Evolutionary conservation across 2,113 vertebrate species (phyloP), one percentile per base, ranked within the genome.

Genomic region (Psephotus haematonotus): DNA sequence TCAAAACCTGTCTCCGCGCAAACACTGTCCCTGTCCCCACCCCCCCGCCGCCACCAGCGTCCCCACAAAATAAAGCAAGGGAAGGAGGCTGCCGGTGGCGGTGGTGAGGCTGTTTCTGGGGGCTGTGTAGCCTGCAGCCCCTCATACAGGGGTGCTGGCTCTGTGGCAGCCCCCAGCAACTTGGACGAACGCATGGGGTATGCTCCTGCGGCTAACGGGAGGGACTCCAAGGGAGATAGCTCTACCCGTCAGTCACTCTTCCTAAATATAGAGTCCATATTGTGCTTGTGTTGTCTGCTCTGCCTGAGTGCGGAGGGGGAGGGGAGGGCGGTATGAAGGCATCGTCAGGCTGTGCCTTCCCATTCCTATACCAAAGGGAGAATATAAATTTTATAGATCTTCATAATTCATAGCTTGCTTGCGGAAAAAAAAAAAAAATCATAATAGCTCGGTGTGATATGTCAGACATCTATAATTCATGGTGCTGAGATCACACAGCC

Each of bases 401-500:
- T 85, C 91, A 96, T 95, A 95, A 95, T 97, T 97, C 97, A 94
- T 97, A 93, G 93, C 94, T 97, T 96, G 95, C 95, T 97, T 95
- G 94, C 95, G 97, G 88, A 92, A 96, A 91, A 88, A 95, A 97
- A 98, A n/a, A 87, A 97, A 98, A 87, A 97, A 47, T 93, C 96
- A 95, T 97, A 97, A 98, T 98, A 97, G 98, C 96, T 98, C 81
- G 92, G 97, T 97, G 97, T 97, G 96, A 95, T 98, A 97, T 94
- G 96, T 97, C 95, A 95, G 90, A 91, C 94, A 96, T 97, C 86
- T 96, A 97, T 97, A 97, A 97, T 96, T 97, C 95, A 97, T 97
- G 82, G 60, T 1, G 2, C 90, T 96, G 96, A 96, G 97, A 97
- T 96, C 96, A 94, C 92, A 86, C 83, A 90, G 59, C 82, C 71